A percentile compares a stretch with the other conserved stretches of the same genome.
Conservation (phyloP, 2,797 vertebrate species). For the Xiphophorus birchmanni region DNA sequence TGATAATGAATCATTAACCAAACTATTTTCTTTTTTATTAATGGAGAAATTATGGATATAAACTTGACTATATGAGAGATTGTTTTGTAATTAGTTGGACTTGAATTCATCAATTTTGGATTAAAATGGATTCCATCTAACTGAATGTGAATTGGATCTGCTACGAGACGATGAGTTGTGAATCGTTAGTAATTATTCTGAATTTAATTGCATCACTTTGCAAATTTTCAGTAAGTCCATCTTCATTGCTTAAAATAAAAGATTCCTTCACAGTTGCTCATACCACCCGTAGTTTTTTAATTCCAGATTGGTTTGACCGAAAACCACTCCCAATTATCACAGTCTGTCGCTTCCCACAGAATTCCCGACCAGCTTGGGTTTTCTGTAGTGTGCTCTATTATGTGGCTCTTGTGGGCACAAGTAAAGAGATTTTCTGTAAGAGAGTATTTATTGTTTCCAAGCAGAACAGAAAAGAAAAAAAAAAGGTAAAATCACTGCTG, state of each 20-base stretch:
- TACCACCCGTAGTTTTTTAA: slow-evolving; percentile 26
- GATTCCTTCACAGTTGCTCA: slow-evolving; percentile 27
- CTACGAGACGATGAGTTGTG: not conserved
- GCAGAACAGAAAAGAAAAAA: not conserved
- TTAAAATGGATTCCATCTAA: not conserved
- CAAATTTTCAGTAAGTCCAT: slow-evolving; percentile 4
- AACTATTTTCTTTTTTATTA: not conserved
- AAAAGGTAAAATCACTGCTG: slow-evolving; percentile 31
- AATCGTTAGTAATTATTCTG: not conserved
- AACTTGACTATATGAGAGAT: not conserved
- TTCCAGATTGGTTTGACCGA: slow-evolving; percentile 34
- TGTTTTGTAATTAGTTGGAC: not conserved
- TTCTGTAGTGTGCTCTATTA: slow-evolving; percentile 54
- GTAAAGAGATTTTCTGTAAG: slow-evolving; percentile 56
- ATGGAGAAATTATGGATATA: not conserved
- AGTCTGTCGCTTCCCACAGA: slow-evolving; percentile 55
- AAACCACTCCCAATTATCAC: slow-evolving; percentile 50
- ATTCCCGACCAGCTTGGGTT: slow-evolving; percentile 23
- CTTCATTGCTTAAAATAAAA: slow-evolving; percentile 36
- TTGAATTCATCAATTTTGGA: not conserved
- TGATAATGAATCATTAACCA: not conserved
- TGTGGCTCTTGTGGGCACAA: slow-evolving; percentile 56
- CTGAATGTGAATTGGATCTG: not conserved
- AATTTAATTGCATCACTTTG: not conserved
- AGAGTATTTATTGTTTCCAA: slow-evolving; percentile 38